These are phyloP conservation scores for Pristis pectinata DNA, from an alignment of 2,797 vertebrate genomes.

Conservation along the genomic window DNA sequence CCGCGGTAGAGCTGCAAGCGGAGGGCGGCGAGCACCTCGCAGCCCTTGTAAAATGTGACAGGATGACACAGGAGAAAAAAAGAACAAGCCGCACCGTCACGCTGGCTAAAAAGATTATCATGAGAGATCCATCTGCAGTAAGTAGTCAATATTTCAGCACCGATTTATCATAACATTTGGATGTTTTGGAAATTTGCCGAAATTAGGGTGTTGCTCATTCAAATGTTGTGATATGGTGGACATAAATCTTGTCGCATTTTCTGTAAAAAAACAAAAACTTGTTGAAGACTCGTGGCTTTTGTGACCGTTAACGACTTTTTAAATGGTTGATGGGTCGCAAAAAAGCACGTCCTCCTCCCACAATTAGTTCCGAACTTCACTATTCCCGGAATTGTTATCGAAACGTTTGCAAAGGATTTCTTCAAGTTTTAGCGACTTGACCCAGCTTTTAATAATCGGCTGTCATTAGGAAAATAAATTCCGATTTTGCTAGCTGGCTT, in stretches of 20 bases:
- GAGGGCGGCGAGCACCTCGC: neutral
- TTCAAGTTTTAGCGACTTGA: neutral
- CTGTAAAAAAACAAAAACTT: neutral
- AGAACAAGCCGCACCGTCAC: constrained; percentile 44
- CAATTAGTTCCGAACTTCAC: neutral
- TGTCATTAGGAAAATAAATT: neutral
- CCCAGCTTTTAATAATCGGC: neutral
- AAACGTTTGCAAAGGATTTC: too few relatives aligned
- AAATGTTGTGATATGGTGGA: neutral
- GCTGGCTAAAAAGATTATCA: constrained; percentile 47
- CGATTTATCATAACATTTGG: neutral
- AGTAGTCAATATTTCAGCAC: neutral
- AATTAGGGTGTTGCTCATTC: neutral
- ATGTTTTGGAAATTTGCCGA: neutral
- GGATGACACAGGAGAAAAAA: constrained; percentile 37
- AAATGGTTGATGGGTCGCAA: neutral
- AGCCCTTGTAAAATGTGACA: constrained; percentile 20
- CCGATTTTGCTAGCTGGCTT: neutral
- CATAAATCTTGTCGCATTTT: neutral
- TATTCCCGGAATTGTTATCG: neutral
- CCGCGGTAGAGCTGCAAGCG: neutral
- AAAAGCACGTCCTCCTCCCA: neutral
- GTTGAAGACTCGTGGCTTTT: neutral
- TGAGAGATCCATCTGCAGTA: constrained; percentile 36
- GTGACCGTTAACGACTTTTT: neutral